Percentiles rank a stretch among this genome's conserved stretches.
Evolutionary conservation across 2,797 vertebrate species (phyloP).

Genomic region (Neoniphon sammara): DNA sequence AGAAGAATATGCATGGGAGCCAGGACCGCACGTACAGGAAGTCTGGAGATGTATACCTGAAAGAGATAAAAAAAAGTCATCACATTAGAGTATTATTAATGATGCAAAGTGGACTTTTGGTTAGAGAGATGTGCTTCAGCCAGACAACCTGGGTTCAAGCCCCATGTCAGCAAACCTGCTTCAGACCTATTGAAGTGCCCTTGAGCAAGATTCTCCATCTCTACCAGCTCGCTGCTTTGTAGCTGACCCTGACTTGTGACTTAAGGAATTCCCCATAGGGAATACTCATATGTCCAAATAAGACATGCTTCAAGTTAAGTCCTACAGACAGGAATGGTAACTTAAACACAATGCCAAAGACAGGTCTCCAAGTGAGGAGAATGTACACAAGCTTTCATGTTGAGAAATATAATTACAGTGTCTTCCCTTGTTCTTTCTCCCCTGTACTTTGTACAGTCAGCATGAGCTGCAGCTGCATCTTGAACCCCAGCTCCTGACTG

Average conservation of each 20-base stretch:
- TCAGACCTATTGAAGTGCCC: no score
- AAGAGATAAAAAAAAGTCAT: conserved; percentile 10
- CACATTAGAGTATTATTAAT: conserved; percentile 2
- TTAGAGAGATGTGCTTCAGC: background rate
- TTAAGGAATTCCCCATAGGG: no score
- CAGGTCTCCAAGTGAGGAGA: conserved; percentile 22
- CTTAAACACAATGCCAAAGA: conserved; percentile 27
- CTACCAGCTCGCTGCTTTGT: no score
- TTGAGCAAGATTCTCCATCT: no score
- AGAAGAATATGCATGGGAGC: conserved; percentile 99
- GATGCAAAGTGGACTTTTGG: background rate
- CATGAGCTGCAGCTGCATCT: conserved; percentile 36
- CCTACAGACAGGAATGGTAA: conserved; percentile 22
- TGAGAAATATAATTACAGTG: conserved; percentile 27
- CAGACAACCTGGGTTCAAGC: no score
- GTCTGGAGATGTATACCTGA: conserved; percentile 95
- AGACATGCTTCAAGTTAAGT: conserved; percentile 13
- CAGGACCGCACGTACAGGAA: conserved; percentile 97
- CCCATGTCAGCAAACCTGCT: no score
- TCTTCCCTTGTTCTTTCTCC: conserved; percentile 6
- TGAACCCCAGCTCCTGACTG: conserved; percentile 28
- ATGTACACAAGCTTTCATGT: conserved; percentile 41
- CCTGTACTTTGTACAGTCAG: conserved; percentile 34
- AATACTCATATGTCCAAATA: conserved; percentile 10
- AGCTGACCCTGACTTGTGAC: no score